A percentile compares a stretch with the other conserved stretches of the same genome.
phyloP scores from a whole-genome alignment of 2,888 invertebrate species.

The Panzeria rudis region DNA sequence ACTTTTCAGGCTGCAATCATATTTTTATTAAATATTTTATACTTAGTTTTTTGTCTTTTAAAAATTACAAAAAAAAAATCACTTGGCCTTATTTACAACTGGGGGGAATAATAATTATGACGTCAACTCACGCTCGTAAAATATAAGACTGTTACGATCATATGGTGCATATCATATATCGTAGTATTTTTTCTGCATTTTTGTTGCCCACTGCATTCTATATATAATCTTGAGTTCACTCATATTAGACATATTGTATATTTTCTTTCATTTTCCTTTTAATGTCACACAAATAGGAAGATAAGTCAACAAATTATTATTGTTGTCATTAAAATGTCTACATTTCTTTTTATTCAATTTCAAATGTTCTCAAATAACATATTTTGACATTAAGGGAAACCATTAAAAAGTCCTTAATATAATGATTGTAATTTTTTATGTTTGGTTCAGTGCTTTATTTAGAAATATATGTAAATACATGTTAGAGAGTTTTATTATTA shows the following conservation, averaged over 20 bases:
- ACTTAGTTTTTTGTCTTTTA: too few relatives aligned
- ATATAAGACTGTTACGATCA: too few relatives aligned
- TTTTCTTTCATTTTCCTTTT: constrained; percentile 24
- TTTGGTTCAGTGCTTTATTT: background rate
- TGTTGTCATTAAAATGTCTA: constrained; percentile 49
- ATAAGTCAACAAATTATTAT: constrained; percentile 61
- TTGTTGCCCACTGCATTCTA: background rate
- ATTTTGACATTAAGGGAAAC: constrained; percentile 41
- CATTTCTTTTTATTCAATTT: constrained; percentile 10
- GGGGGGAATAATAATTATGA: too few relatives aligned
- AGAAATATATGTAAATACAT: background rate
- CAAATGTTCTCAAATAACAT: constrained; percentile 32
- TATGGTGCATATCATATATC: too few relatives aligned
- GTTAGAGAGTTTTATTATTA: background rate
- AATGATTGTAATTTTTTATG: background rate
- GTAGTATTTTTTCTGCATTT: background rate
- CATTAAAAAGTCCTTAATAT: constrained; percentile 19
- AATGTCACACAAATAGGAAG: constrained; percentile 42
- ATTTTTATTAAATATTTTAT: background rate
- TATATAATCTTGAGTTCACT: background rate
- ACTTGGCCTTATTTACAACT: too few relatives aligned
- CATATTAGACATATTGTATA: background rate
- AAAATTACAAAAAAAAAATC: too few relatives aligned
- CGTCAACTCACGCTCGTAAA: too few relatives aligned
- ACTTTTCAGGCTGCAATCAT: background rate